These are phyloP conservation scores for Triplophysa rosa DNA, from an alignment of 2,113 vertebrate species.

Conservation along the genomic window DNA sequence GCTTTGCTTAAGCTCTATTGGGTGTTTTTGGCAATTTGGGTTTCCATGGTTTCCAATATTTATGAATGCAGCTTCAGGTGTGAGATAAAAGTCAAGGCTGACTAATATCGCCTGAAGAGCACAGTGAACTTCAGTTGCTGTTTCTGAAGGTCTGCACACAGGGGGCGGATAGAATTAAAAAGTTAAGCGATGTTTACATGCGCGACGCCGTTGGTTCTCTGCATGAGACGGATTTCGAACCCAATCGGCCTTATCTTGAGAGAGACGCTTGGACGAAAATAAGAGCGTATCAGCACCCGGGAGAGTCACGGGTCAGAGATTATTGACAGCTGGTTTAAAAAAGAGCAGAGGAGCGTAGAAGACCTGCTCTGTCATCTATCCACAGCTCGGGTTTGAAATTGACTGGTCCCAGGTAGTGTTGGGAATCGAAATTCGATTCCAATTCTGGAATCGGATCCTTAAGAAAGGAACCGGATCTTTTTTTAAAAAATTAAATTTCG, in stretches of 20 bases:
- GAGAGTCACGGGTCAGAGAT: conserved; percentile 31
- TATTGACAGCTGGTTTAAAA: conserved; percentile 11
- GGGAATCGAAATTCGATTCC: too few species aligned
- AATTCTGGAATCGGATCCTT: too few species aligned
- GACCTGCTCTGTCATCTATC: conserved; percentile 22
- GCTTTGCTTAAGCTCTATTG: neutral
- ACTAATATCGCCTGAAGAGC: neutral
- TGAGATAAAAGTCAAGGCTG: conserved; percentile 7
- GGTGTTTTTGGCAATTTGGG: neutral
- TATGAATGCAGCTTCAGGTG: conserved; percentile 6
- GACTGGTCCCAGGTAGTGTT: conserved; percentile 17
- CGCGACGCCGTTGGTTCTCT: neutral
- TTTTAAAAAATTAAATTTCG: too few species aligned
- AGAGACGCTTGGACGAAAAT: conserved; percentile 15
- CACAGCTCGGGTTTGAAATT: conserved; percentile 20
- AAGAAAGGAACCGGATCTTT: too few species aligned
- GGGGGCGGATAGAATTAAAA: conserved; percentile 6
- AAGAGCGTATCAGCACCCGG: conserved; percentile 11
- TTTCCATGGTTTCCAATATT: conserved; percentile 8
- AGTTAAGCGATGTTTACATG: conserved; percentile 11
- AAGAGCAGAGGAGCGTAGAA: neutral
- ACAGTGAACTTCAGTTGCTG: neutral
- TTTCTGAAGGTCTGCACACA: conserved; percentile 2
- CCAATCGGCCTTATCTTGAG: conserved; percentile 21
- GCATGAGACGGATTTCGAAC: neutral